Evolutionary conservation across 2,888 invertebrate species (phyloP), one percentile per base, ranked within the genome.

Genomic region (Elysia crispata): DNA sequence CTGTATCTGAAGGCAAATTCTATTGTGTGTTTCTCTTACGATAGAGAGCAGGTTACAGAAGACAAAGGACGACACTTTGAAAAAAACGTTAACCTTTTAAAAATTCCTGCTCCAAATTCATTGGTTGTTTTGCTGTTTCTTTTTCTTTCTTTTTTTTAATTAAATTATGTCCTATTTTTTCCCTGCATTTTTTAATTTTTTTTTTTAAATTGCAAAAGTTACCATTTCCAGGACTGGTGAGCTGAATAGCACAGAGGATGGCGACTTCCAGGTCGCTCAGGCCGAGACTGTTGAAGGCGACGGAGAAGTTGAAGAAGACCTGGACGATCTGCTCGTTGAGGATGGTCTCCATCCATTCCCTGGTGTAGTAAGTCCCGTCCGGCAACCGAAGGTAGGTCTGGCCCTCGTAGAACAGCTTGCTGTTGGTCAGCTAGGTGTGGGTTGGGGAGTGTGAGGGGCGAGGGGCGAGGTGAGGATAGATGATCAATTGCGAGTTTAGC

Each of bases 271-370:
- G 75, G 33, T 86, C 85, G 11, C 85, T 86, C 77, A 91, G 84
- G 0, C 85, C 67, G 33, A 86, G 83, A 25, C 74, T 80, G 81
- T 89, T 90, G 78, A 90, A 86, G 67, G 86, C 82, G 20, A 86
- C 84, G 6, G 87, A 81, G 82, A 89, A 89, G 23, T 80, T 69
- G 60, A 88, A 85, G 64, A 91, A 85, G 20, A 82, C 82, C 11
- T 84, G 80, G 1, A 88, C 86, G 72, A 89, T 85, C 1, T 82
- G 80, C 57, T 85, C 79, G 31, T 87, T 87, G 8, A 91, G 82
- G 64, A 90, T 87, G 30, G 83, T 77, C 33, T 83, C 83, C 90
- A 91, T 90, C 80, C 89, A 88, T 8, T 74, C 77, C 6, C 87
- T 82, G 1, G 86, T 83, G 83, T 90, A 90, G 31, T 86, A 83